Evolutionary conservation across 2,113 vertebrate genomes (phyloP).

Genomic region (Gymnarchus niloticus): DNA sequence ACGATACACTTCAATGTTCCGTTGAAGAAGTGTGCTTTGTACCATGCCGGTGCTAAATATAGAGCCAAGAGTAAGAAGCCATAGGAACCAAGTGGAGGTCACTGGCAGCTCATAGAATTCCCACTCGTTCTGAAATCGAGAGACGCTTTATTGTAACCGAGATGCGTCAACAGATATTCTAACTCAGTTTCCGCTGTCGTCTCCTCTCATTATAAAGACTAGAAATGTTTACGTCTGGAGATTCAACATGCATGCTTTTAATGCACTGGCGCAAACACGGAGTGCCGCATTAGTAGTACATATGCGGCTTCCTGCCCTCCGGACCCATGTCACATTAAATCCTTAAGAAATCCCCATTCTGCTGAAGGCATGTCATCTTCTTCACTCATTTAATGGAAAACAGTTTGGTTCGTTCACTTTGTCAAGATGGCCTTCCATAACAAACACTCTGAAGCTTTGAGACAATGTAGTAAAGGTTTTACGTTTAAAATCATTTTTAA

Average conservation of each 20-base stretch:
- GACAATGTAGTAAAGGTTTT: background rate
- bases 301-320: background rate
- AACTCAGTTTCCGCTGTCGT: background rate
- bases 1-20: slow-evolving; percentile 42
- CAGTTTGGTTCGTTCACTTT: background rate
- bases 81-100: background rate
- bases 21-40: slow-evolving; percentile 50
- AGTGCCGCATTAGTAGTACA: background rate
- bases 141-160: background rate
- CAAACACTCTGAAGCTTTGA: background rate
- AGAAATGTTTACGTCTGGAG: background rate
- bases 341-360: background rate
- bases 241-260: background rate
- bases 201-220: background rate
- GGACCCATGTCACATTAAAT: background rate
- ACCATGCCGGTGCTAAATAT: slow-evolving; percentile 49
- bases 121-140: background rate
- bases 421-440: no score
- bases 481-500: background rate
- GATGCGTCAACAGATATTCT: background rate
- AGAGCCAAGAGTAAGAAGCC: background rate
- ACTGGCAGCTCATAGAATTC: background rate
- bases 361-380: background rate
- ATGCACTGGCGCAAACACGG: background rate
- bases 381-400: background rate